Percentiles rank a stretch among this genome's conserved stretches.
Evolutionary conservation across 2,888 invertebrate species (phyloP).

Genomic region (Tuberolachnus salignus): DNA sequence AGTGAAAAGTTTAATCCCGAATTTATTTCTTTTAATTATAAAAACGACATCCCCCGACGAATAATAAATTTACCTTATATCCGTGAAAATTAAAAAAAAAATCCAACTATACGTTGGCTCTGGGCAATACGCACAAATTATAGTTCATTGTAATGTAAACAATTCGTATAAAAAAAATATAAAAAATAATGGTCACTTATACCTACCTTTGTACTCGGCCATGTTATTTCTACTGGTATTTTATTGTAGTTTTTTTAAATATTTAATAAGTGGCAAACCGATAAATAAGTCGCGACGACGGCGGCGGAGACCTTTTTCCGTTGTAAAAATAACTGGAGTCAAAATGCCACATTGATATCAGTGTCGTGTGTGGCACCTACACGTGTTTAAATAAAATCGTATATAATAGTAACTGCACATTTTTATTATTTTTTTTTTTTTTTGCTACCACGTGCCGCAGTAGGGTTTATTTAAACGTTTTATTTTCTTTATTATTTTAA

Average conservation of each 20-base stretch:
- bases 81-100: too few relatives aligned
- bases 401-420: not conserved
- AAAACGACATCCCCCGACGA: too few relatives aligned
- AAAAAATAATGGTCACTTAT: not conserved
- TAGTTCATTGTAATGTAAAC: not conserved
- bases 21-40: too few relatives aligned
- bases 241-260: not conserved
- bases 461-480: slow-evolving; percentile 2
- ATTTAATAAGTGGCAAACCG: not conserved
- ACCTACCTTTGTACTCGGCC: too few relatives aligned
- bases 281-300: not conserved
- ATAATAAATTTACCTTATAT: too few relatives aligned
- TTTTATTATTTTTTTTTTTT: not conserved
- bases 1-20: too few relatives aligned
- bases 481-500: slow-evolving; percentile 36
- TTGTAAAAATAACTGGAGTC: not conserved
- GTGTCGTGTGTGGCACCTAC: too few relatives aligned
- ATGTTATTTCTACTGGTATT: not conserved
- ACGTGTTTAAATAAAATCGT: not conserved
- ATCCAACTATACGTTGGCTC: too few relatives aligned
- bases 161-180: not conserved
- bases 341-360: not conserved
- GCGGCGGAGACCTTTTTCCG: not conserved
- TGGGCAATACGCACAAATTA: too few relatives aligned
- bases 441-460: not conserved